Base-by-base conservation (phyloP, 2,797 vertebrate species). In the Parotocinclus haroldoi region DNA sequence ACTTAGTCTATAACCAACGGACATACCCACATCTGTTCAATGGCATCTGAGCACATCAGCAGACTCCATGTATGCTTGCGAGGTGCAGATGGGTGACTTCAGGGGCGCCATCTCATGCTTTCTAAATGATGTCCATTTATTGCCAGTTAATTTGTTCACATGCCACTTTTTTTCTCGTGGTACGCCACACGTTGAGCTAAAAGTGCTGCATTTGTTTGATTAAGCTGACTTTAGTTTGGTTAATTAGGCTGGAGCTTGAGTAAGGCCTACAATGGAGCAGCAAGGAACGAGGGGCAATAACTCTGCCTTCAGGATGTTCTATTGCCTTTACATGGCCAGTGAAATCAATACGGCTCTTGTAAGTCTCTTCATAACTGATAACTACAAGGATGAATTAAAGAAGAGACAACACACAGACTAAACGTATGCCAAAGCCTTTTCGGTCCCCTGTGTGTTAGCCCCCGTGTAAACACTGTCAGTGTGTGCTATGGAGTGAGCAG, bases 311-410 rank as follows among this genome's bases (percentile, higher is more conserved):
- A 76, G 80, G 83, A 82, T 80, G 78, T 78, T 64, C 73, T 53
- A 51, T 69, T 71, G 55, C 75, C 74, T 68, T 74, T 81, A 73
- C 78, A 81, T 80, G 76, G 80, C 75, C 73, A 78, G 82, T 83
- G 74, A 78, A 84, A 86, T 89, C 87, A 86, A 89, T 87, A 83
- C 79, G 71, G 75, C 78, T 84, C 37, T 19, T 86, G 83, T 84
- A 81, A 84, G 84, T 87, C 81, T 84, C 82, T 87, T 82, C 78
- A 73, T 48, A 40, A 79, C 68, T 79, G 81, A 84, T 86, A 82
- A 86, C 68, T 71, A 65, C 53, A 52, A 12, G 16, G 39, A 64
- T n/a, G 46, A 40, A 16, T 36, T 56, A 66, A 40, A 46, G 58
- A 52, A 51, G 53, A 76, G 64, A 75, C 68, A 55, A 76, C 71